Evolutionary conservation across 2,888 invertebrate genomes (phyloP), one percentile per base, ranked within the genome.

Genomic region (Nowickia ferox): DNA sequence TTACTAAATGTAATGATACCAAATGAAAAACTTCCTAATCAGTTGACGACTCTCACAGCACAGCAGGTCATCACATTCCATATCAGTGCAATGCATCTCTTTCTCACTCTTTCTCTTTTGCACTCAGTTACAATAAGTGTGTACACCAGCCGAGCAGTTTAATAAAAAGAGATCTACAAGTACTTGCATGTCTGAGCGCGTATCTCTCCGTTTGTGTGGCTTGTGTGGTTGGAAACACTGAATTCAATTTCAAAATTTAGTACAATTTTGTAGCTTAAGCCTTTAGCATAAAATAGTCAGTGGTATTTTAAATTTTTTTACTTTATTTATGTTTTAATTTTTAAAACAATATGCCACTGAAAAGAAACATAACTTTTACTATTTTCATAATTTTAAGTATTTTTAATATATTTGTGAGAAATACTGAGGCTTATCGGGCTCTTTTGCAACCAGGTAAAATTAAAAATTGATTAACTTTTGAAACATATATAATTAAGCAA

Each of bases 401-500:
- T 22, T 55, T 76, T 0, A 77, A 77, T 59, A 72, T 53, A 53
- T 78, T 72, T n/a, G n/a, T 78, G 9, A 42, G 9, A 51, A 76
- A 71, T 51, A 72, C 83, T n/a, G 72, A 59, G 48, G 86, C 86
- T 68, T 86, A 86, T 86, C 76, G 66, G 38, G 83, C 79, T 53
- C 13, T 86, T 10, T n/a, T 86, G 53, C 79, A 83, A 55, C 66
- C 86, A 86, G 86, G 86, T 86, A 51, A 44, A 40, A 65, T 38
- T 59, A 65, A 71, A 42, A 22, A 38, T 55, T 51, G 30, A 51
- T 19, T 2, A 13, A 30, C 2, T 0, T 17, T 69, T 30, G 30
- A 59, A 19, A 19, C 30, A 10, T 30, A 13, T 42, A 38, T 13
- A 19, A 40, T 71, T 88, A 44, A 90, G 90, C 88, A 90, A 84